phyloP scores from a whole-genome alignment of 2,797 vertebrate species.

The Caiman crocodilus region DNA sequence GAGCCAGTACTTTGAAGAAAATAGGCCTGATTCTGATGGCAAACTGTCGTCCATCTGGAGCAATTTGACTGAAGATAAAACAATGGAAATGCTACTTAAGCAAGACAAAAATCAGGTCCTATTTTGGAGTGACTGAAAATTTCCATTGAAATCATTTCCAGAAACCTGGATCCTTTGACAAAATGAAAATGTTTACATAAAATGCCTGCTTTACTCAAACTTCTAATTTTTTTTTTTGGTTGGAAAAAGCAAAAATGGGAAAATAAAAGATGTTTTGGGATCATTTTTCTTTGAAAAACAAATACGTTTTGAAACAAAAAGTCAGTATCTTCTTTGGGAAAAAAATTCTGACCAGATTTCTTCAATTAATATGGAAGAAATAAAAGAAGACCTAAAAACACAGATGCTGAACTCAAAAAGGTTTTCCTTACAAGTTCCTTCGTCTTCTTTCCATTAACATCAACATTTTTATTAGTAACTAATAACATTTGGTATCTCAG shows the following conservation, averaged over 20 bases:
- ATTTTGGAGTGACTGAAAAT: not conserved
- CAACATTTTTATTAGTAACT: not conserved
- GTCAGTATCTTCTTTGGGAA: not conserved
- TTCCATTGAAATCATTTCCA: constrained; percentile 15
- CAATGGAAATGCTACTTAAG: not conserved
- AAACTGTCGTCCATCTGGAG: not conserved
- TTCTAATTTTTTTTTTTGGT: not conserved
- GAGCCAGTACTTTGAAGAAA: constrained; percentile 23
- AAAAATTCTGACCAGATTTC: not conserved
- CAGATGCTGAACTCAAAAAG: not conserved
- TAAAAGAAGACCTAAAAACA: not conserved
- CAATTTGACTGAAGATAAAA: not conserved
- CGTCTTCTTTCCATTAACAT: not conserved
- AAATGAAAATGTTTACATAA: constrained; percentile 9
- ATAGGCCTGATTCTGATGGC: not conserved
- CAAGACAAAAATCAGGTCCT: not conserved
- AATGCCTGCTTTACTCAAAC: not conserved
- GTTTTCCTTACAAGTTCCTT: not conserved
- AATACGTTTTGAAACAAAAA: not conserved
- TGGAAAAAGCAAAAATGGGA: not conserved
- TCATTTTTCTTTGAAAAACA: not conserved
- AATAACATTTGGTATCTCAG: not conserved
- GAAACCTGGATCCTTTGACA: constrained; percentile 21
- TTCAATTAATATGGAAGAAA: not conserved
- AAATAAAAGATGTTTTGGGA: rapidly evolving